Percentiles rank a stretch among this genome's conserved stretches.
Conservation (phyloP, 2,888 invertebrate genomes). For the Gastrophysa polygoni region DNA sequence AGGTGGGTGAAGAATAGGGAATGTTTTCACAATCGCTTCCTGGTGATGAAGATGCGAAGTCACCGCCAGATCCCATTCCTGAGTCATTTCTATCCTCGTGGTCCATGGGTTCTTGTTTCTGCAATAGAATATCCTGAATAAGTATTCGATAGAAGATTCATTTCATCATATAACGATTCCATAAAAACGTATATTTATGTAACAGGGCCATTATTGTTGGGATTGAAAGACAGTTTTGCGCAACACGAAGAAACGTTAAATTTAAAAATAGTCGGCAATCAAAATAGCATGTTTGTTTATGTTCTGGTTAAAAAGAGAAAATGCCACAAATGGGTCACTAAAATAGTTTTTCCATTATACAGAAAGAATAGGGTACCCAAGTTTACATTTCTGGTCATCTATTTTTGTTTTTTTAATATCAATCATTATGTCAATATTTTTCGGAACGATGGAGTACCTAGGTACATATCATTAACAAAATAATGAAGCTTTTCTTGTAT, state of each 20-base stretch:
- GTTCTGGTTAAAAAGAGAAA: conserved; percentile 40
- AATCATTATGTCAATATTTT: no score
- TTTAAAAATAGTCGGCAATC: conserved; percentile 45
- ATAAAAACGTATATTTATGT: conserved; percentile 26
- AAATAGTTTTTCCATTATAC: conserved; percentile 20
- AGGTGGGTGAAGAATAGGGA: conserved; percentile 25
- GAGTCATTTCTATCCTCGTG: conserved; percentile 62
- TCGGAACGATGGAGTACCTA: no score
- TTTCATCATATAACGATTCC: conserved; percentile 2
- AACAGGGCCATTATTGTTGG: conserved; percentile 35
- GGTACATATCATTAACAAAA: no score
- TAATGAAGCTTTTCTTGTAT: no score
- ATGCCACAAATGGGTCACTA: conserved; percentile 35
- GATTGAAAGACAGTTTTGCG: conserved; percentile 36
- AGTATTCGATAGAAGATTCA: no score
- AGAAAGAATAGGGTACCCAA: background rate
- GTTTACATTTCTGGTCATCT: no score
- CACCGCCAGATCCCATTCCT: conserved; percentile 67
- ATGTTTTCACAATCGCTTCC: conserved; percentile 59
- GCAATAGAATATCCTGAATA: conserved; percentile 42
- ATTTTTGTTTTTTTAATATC: no score
- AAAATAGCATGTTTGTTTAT: conserved; percentile 43
- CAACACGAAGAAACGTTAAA: conserved; percentile 32
- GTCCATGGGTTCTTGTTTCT: conserved; percentile 65
- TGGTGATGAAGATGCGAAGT: conserved; percentile 66